Conservation (phyloP, 2,888 invertebrate genomes). For the Orthonevra nobilis region DNA sequence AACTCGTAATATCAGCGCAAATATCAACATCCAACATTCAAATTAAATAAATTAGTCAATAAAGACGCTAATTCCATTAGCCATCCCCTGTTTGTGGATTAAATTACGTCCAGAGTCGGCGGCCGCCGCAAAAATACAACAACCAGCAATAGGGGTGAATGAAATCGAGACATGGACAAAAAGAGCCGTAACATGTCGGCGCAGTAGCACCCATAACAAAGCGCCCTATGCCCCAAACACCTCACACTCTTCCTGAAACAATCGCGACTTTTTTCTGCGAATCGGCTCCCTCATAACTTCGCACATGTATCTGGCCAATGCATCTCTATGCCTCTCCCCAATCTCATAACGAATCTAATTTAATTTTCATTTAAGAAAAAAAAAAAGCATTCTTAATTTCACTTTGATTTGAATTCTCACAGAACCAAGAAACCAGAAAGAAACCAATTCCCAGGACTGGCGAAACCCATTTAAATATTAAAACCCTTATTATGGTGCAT, state of each 20-base stretch:
- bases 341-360: slow-evolving; percentile 40
- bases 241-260: slow-evolving; percentile 16
- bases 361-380: slow-evolving; percentile 48
- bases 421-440: not conserved
- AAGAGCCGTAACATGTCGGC: too few relatives aligned
- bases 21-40: slow-evolving; percentile 51
- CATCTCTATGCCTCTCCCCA: not conserved
- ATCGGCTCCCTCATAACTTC: slow-evolving; percentile 37
- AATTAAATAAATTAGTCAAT: slow-evolving; percentile 65
- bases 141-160: slow-evolving; percentile 42
- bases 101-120: slow-evolving; percentile 47
- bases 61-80: slow-evolving; percentile 58
- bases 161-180: slow-evolving; percentile 43
- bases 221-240: slow-evolving; percentile 7
- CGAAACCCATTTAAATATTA: slow-evolving; percentile 40
- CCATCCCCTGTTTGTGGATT: slow-evolving; percentile 24
- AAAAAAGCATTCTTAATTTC: slow-evolving; percentile 29
- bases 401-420: slow-evolving; percentile 52
- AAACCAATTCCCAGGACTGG: not conserved
- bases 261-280: too few relatives aligned
- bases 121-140: not conserved
- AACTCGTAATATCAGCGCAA: too few relatives aligned
- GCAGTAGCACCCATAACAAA: slow-evolving; percentile 23
- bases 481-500: slow-evolving; percentile 16
- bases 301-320: not conserved